Evolutionary conservation across 2,888 invertebrate genomes (phyloP).

Genomic region (Drosophila cyrtoloma): DNA sequence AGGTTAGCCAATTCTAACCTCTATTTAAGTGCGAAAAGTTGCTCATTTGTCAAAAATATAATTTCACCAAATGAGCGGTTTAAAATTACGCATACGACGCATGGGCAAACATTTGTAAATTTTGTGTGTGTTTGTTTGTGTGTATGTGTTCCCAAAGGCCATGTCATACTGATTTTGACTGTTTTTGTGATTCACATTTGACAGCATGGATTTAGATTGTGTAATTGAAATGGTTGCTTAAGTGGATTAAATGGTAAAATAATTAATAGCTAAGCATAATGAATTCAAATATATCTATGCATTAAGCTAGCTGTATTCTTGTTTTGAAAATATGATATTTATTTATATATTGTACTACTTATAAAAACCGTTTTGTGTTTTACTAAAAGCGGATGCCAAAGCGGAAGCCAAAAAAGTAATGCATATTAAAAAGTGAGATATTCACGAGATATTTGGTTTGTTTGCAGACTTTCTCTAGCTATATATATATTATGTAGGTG

Average conservation of each 20-base stretch:
- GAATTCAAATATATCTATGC: no score
- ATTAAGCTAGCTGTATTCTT: neutral
- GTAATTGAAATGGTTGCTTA: neutral
- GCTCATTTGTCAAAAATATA: conserved; percentile 18
- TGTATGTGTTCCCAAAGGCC: neutral
- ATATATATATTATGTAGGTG: neutral
- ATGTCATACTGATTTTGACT: neutral
- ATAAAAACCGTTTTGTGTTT: neutral
- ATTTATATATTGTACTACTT: neutral
- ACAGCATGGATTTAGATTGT: neutral
- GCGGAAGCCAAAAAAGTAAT: neutral
- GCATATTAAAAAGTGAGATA: no score
- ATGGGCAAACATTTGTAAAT: conserved; percentile 4
- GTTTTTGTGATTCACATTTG: neutral
- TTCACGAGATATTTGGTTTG: neutral
- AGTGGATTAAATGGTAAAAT: neutral
- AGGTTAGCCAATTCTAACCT: conserved; percentile 6
- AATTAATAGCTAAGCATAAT: neutral
- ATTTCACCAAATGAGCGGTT: conserved; percentile 39
- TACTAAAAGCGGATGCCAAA: neutral
- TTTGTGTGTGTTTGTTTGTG: neutral
- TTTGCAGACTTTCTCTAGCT: neutral
- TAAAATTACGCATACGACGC: conserved; percentile 27
- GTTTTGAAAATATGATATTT: neutral
- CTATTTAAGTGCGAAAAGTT: neutral